phyloP scores from a whole-genome alignment of 2,113 vertebrate genomes.

The Puma concolor region DNA sequence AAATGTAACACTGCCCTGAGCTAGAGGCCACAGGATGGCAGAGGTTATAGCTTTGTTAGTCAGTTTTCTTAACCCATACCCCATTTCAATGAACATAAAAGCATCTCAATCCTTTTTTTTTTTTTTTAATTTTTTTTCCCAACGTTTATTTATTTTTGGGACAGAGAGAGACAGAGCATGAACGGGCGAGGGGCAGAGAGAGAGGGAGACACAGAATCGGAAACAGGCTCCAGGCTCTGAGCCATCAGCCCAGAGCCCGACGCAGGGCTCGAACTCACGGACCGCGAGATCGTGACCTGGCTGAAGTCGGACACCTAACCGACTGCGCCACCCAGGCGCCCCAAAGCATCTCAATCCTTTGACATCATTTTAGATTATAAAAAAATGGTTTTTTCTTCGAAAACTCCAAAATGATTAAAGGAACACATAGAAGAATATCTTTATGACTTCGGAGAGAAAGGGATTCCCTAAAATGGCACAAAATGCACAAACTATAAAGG shows the following conservation, averaged over 20 bases:
- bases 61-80: background rate
- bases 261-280: too few relatives aligned
- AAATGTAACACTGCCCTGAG: background rate
- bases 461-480: background rate
- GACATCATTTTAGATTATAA: background rate
- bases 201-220: too few relatives aligned
- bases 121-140: too few relatives aligned
- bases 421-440: background rate
- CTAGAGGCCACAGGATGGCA: background rate
- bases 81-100: background rate
- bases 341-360: background rate
- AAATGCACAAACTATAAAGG: background rate
- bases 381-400: background rate
- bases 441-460: background rate
- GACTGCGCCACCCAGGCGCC: too few relatives aligned
- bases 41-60: background rate
- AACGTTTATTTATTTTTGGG: too few relatives aligned
- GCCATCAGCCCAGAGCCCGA: too few relatives aligned
- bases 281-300: too few relatives aligned
- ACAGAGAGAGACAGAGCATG: too few relatives aligned
- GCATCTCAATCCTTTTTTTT: background rate
- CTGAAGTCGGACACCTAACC: too few relatives aligned
- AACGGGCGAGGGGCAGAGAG: too few relatives aligned
- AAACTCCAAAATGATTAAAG: constrained; percentile 32
- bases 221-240: too few relatives aligned